These are phyloP conservation scores for Disparrhopalites patrizii DNA, from an alignment of 2,888 invertebrate species.

Conservation along the genomic window DNA sequence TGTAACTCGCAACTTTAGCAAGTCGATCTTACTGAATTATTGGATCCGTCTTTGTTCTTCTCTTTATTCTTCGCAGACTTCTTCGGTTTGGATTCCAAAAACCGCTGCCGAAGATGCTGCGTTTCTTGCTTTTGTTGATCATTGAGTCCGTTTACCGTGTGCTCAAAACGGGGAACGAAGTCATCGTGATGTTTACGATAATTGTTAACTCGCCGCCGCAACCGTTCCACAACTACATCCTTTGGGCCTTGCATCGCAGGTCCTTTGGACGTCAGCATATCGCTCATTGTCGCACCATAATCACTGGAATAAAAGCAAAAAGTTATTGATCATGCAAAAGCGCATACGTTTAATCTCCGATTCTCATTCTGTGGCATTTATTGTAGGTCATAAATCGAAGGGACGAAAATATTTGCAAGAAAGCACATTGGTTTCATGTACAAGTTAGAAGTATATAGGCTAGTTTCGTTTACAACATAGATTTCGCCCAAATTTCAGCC, in stretches of 20 bases:
- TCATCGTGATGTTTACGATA: constrained; percentile 82
- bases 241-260: constrained; percentile 21
- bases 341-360: too few species aligned
- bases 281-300: constrained; percentile 51
- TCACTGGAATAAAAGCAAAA: constrained; percentile 1
- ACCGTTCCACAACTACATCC: constrained; percentile 73
- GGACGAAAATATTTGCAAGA: too few species aligned
- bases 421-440: too few species aligned
- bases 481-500: too few species aligned
- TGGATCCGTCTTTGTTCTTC: constrained; percentile 57
- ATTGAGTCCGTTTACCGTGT: constrained; percentile 78
- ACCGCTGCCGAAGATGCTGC: constrained; percentile 78
- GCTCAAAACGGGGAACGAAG: constrained; percentile 81
- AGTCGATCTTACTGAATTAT: constrained; percentile 9
- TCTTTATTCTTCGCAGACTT: constrained; percentile 70
- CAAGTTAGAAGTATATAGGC: too few species aligned
- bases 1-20: too few species aligned
- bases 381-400: too few species aligned
- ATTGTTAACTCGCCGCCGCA: constrained; percentile 75
- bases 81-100: constrained; percentile 85
- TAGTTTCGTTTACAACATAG: too few species aligned
- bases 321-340: too few species aligned
- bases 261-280: constrained; percentile 53
- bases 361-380: too few species aligned
- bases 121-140: constrained; percentile 90